A percentile compares a stretch with the other conserved stretches of the same genome.
Conservation (phyloP, 2,113 vertebrate genomes). For the Lota lota region DNA sequence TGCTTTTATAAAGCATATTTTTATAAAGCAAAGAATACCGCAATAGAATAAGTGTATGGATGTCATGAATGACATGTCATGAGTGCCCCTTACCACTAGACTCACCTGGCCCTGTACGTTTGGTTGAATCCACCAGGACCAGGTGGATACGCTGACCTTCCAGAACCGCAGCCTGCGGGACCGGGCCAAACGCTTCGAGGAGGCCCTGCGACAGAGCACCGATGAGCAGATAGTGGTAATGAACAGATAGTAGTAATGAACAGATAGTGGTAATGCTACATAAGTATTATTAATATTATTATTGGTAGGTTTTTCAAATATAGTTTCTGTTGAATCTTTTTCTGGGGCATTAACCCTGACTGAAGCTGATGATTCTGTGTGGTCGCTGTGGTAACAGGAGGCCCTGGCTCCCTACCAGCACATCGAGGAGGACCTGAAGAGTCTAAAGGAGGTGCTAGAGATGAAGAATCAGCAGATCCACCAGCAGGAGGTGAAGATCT, state of each 20-base stretch:
- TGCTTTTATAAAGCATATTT: no score
- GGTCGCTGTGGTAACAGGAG: slow-evolving; percentile 65
- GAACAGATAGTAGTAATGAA: background rate
- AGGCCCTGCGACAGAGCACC: slow-evolving; percentile 88
- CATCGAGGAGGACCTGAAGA: slow-evolving; percentile 92
- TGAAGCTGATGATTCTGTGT: background rate
- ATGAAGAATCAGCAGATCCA: slow-evolving; percentile 98
- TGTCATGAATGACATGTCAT: no score
- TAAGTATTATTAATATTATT: no score
- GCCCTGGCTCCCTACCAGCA: slow-evolving; percentile 90
- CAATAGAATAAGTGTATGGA: no score
- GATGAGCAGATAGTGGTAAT: slow-evolving; percentile 95
- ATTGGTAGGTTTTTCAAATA: no score
- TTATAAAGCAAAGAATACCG: no score
- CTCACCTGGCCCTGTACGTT: no score
- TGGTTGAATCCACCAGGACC: slow-evolving; percentile 75
- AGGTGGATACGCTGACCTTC: slow-evolving; percentile 95
- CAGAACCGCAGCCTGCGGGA: slow-evolving; percentile 91
- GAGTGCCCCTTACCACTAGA: no score
- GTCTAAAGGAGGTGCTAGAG: slow-evolving; percentile 91
- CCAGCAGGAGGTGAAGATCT: slow-evolving; percentile 91
- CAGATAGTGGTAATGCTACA: background rate
- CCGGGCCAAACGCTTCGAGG: slow-evolving; percentile 91
- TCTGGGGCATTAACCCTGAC: no score
- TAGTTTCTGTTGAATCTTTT: no score